Conservation (phyloP, 2,888 invertebrate genomes). For the Hydrotaea diabolus region DNA sequence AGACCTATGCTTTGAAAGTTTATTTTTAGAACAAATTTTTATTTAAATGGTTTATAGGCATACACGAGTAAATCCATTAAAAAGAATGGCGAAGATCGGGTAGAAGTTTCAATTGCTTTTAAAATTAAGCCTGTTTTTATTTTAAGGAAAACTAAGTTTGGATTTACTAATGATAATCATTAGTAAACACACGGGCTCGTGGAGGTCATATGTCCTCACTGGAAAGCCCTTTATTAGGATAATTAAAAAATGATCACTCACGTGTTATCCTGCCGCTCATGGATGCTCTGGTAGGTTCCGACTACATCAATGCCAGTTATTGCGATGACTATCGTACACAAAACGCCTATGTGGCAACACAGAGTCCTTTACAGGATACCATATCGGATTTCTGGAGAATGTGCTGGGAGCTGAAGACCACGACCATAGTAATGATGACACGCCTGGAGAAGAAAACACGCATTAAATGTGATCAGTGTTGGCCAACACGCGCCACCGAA, state of each 20-base stretch:
- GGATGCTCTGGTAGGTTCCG: slow-evolving; percentile 94
- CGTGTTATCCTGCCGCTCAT: slow-evolving; percentile 95
- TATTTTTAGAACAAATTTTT: too few relatives aligned
- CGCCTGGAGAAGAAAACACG: slow-evolving; percentile 97
- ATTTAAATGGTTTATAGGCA: too few relatives aligned
- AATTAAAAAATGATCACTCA: slow-evolving; percentile 99
- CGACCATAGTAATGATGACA: slow-evolving; percentile 99
- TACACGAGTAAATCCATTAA: too few relatives aligned
- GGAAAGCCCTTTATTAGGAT: too few relatives aligned
- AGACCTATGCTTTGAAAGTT: too few relatives aligned
- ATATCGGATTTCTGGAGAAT: slow-evolving; percentile 99
- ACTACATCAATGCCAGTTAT: slow-evolving; percentile 99
- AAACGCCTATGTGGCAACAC: slow-evolving; percentile 99
- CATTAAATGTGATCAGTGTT: slow-evolving; percentile 98
- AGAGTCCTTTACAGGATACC: slow-evolving; percentile 98
- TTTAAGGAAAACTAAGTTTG: too few relatives aligned
- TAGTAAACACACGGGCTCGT: too few relatives aligned
- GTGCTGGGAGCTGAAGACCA: slow-evolving; percentile 98
- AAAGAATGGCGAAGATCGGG: too few relatives aligned
- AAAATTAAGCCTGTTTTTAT: too few relatives aligned
- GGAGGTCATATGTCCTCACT: too few relatives aligned
- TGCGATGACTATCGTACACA: slow-evolving; percentile 99
- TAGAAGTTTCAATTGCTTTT: too few relatives aligned
- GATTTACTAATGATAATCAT: too few relatives aligned
- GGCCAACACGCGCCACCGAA: slow-evolving; percentile 97